These are phyloP conservation scores for Ctenoplectra terminalis DNA, from an alignment of 1,140 invertebrate genomes.

Conservation along the genomic window DNA sequence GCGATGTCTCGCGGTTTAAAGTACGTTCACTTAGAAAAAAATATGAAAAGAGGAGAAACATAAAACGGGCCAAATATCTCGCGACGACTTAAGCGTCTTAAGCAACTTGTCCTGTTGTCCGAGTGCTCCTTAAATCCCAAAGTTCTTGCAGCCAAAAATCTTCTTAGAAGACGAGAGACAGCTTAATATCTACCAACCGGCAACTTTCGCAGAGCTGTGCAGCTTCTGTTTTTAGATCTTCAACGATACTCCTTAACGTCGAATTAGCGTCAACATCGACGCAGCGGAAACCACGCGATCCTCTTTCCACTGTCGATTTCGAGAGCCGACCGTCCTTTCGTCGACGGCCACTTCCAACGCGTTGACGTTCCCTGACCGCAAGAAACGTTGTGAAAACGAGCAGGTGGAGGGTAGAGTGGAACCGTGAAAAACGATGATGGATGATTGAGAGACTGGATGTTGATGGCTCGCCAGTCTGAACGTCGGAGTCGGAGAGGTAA, in stretches of 20 bases:
- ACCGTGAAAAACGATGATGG: conserved; percentile 30
- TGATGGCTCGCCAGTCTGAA: not conserved
- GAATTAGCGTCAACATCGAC: conserved; percentile 16
- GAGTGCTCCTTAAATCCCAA: not conserved
- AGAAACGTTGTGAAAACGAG: not conserved
- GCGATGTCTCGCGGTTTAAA: not conserved
- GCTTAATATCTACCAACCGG: not conserved
- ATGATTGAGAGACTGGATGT: conserved; percentile 28
- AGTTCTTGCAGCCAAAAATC: not conserved
- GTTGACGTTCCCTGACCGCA: not conserved
- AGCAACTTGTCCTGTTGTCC: not conserved
- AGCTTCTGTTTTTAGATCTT: not conserved
- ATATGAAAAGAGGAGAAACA: no score
- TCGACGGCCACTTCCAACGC: not conserved
- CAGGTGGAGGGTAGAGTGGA: not conserved
- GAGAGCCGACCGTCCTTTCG: not conserved
- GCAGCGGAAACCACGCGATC: not conserved
- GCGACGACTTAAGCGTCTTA: not conserved
- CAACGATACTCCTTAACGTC: not conserved
- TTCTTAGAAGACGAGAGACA: not conserved
- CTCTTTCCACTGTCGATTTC: not conserved
- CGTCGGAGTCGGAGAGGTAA: not conserved
- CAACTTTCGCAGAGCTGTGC: not conserved
- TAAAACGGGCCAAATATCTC: not conserved
- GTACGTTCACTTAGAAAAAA: not conserved